Conservation (phyloP, 2,888 invertebrate genomes). For the Pyrrhia umbra region DNA sequence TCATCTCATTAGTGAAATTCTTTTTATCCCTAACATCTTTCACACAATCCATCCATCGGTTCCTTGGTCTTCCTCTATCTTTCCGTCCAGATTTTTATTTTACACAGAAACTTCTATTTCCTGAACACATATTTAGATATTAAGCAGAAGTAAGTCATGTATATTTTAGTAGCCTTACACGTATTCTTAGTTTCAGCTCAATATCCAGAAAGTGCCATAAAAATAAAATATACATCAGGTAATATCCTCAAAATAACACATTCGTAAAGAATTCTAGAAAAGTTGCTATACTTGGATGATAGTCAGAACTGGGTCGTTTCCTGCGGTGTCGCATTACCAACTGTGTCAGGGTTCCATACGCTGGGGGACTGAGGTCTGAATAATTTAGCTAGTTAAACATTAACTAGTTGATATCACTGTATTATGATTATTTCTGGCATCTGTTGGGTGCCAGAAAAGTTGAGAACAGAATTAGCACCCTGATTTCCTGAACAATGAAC, state of each 20-base stretch:
- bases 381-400: conserved; percentile 38
- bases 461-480: neutral
- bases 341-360: conserved; percentile 50
- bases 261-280: conserved; percentile 29
- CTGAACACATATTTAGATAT: neutral
- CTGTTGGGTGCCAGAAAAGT: neutral
- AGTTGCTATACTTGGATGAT: conserved; percentile 18
- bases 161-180: neutral
- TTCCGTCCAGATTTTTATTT: too few relatives aligned
- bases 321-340: conserved; percentile 47
- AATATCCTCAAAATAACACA: conserved; percentile 13
- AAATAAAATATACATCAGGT: conserved; percentile 19
- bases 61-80: too few relatives aligned
- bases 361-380: conserved; percentile 35
- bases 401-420: conserved; percentile 18
- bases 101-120: too few relatives aligned
- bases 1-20: too few relatives aligned
- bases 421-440: neutral
- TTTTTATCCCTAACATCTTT: too few relatives aligned
- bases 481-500: neutral
- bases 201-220: conserved; percentile 17
- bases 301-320: conserved; percentile 49
- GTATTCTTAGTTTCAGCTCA: neutral
- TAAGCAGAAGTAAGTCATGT: neutral
- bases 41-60: too few relatives aligned